Conservation (phyloP, 2,113 vertebrate species). For the Oncorhynchus clarkii region DNA sequence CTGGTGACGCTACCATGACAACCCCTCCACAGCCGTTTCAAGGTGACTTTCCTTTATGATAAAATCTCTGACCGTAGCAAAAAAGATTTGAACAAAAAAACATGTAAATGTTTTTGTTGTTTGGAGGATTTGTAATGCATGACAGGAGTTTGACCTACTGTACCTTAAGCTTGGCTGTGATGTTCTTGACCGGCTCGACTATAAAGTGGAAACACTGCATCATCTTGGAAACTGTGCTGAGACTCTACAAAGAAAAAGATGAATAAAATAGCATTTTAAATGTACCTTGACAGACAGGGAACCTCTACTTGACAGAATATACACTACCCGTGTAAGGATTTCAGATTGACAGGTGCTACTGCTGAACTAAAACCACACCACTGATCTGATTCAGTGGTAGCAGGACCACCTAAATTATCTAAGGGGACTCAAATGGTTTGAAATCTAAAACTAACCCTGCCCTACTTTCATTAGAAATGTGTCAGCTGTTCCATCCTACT, state of each 20-base stretch:
- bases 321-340: not conserved
- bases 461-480: not conserved
- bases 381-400: not conserved
- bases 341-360: not conserved
- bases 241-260: slow-evolving; percentile 28
- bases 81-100: slow-evolving; percentile 27
- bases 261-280: not conserved
- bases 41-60: slow-evolving; percentile 17
- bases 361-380: not conserved
- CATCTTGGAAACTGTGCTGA: slow-evolving; percentile 55
- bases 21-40: slow-evolving; percentile 8
- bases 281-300: not conserved
- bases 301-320: not conserved
- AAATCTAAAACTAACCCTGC: not conserved
- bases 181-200: slow-evolving; percentile 73
- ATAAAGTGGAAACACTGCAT: slow-evolving; percentile 79
- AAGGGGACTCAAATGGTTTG: not conserved
- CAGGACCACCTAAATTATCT: not conserved
- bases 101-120: not conserved
- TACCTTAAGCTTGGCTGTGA: slow-evolving; percentile 75
- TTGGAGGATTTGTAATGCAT: not conserved
- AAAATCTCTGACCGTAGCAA: not conserved
- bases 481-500: not conserved
- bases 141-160: not conserved
- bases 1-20: slow-evolving; percentile 16